Evolutionary conservation across 2,888 invertebrate species (phyloP).

Genomic region (Prosapia bicincta): DNA sequence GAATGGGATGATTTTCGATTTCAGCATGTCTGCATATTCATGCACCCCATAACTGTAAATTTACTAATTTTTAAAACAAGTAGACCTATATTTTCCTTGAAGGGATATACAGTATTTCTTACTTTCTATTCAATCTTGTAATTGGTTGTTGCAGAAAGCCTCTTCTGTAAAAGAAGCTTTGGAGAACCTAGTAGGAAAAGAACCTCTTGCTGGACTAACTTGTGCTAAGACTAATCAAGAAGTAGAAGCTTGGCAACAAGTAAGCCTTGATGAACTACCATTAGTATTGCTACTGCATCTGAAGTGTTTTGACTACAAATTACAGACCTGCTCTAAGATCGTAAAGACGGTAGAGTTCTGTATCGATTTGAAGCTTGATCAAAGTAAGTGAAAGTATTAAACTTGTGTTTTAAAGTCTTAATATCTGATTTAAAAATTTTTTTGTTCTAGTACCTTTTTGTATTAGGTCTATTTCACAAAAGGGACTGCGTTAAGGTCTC

Average conservation of each 20-base stretch:
- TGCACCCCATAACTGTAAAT: too few species aligned
- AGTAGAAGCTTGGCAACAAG: conserved; percentile 87
- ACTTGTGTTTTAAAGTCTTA: too few species aligned
- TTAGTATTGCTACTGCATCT: conserved; percentile 86
- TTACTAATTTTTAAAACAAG: too few species aligned
- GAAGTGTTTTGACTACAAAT: conserved; percentile 88
- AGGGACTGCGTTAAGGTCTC: too few species aligned
- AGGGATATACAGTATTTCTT: too few species aligned
- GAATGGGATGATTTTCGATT: too few species aligned
- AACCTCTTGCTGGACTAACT: conserved; percentile 54
- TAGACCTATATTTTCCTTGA: too few species aligned
- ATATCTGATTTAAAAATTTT: too few species aligned
- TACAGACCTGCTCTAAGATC: conserved; percentile 86
- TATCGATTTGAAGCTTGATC: conserved; percentile 84
- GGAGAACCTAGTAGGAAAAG: conserved; percentile 72
- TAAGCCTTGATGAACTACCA: conserved; percentile 85
- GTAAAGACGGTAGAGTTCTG: conserved; percentile 88
- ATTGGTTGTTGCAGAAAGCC: conserved; percentile 62
- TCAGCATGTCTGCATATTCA: too few species aligned
- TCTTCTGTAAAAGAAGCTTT: conserved; percentile 82
- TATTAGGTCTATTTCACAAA: too few species aligned
- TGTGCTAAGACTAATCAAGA: conserved; percentile 76
- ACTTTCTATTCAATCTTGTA: conserved; percentile 10
- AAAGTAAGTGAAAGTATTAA: conserved; percentile 57
- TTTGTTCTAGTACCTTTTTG: too few species aligned